Base-by-base conservation (phyloP, 2,797 vertebrate species). In the Rhynchotus rufescens region DNA sequence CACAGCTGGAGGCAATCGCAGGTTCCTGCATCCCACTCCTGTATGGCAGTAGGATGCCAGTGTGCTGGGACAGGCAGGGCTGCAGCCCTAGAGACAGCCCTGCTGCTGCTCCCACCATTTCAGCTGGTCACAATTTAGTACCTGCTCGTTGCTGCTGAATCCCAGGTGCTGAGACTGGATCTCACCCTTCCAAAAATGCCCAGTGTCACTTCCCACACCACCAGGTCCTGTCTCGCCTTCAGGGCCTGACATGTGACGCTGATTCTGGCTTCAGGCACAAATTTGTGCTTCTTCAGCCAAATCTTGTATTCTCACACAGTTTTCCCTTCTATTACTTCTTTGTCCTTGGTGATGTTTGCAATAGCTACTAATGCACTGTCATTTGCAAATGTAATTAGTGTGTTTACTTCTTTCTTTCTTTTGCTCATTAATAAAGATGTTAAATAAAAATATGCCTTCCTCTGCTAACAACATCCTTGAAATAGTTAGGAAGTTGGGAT, bases 391-490 rank as follows among this genome's bases (percentile, higher is more conserved):
- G 94, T 95, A 96, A 96, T 97, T 96, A 96, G 93, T 89, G 79
- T 95, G 93, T 92, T 96, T 95, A 90, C 88, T 95, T 95, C 82
- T 92, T 88, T 94, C 83, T 86, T 96, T 94, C 95, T 96, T 96
- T 91, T 94, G 90, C 94, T 95, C 96, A 95, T 96, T 96, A 96
- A 97, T 97, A 96, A 96, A 95, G 87, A 96, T 96, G 93, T 96
- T 97, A 95, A 95, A 95, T 95, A 96, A 96, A 96, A 93, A 95
- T 80, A 93, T 95, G 92, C 86, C 95, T 96, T 96, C 95, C 78
- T 94, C 95, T 94, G 95, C 91, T 96, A 95, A 96, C 93, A 96
- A 96, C 94, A 95, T 94, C 95, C 93, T 93, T 4, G 4, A 90
- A 94, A 93, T 66, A 90, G 90, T 94, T 94, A 96, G 92, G 90